Evolutionary conservation across 2,113 vertebrate species (phyloP), one percentile per base, ranked within the genome.

Genomic region (Melospiza georgiana): DNA sequence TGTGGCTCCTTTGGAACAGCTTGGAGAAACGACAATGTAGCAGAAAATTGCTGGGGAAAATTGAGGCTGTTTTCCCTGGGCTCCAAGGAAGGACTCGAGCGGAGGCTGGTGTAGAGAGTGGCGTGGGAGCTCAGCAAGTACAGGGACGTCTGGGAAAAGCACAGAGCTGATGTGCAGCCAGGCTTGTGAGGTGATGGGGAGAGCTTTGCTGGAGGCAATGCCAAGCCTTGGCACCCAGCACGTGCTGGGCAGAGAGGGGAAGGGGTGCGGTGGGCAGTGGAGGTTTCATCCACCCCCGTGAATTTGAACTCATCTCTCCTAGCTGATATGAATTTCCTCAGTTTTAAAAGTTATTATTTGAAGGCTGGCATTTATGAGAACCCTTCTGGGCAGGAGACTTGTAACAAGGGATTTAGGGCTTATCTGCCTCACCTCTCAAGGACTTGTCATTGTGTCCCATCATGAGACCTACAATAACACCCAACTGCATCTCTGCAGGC

Each of bases 191-290:
- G 66, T 21, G 75, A 22, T 31, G 62, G 55, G 23, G 54, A 39
- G 58, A 89, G 72, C 52, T 92, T 75, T 92, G 69, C 46, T 57
- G 85, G 39, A 51, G 66, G 43, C 33, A 22, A 0, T 4, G 12
- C 33, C 20, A 61, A 75, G 57, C 71, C 57, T 37, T 77, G 35
- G 72, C 49, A 57, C 12, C 28, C 1, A 0, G 30, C 55, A 4
- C 20, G 24, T 24, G n/a, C 65, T 65, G 82, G 15, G 58, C 10
- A 12, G 77, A 46, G 88, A 59, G 28, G 6, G 9, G 31, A 75
- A 31, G 27, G 51, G 61, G 4, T 3, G 2, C 0, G 0, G 35
- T 11, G 22, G 30, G 62, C 54, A 66, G 11, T 46, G 55, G 35
- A 28, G 59, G 5, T 44, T 79, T 84, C 33, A 13, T 43, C 31